These are phyloP conservation scores for Drosophila cognata DNA, from an alignment of 2,888 invertebrate genomes.

Conservation along the genomic window DNA sequence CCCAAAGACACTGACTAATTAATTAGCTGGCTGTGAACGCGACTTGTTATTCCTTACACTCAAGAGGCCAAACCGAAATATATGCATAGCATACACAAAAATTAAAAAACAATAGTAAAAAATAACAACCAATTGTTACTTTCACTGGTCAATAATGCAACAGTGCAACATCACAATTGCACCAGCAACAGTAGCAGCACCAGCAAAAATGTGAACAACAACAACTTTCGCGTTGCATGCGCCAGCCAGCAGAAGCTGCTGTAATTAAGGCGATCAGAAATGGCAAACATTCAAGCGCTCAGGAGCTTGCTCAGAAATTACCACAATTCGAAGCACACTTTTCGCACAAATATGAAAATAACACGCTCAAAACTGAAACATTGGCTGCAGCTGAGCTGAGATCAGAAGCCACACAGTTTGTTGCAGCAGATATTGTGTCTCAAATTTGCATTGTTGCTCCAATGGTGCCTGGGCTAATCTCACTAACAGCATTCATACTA, in stretches of 20 bases:
- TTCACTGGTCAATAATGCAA: slow-evolving; percentile 73
- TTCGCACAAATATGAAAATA: slow-evolving; percentile 68
- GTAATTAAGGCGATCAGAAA: slow-evolving; percentile 64
- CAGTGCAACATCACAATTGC: slow-evolving; percentile 49
- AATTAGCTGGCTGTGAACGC: slow-evolving; percentile 56
- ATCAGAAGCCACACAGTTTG: neutral
- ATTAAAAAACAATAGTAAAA: slow-evolving; percentile 10
- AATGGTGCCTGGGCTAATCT: slow-evolving; percentile 46
- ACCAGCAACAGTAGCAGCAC: slow-evolving; percentile 17
- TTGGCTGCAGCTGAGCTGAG: neutral
- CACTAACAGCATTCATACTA: slow-evolving; percentile 72
- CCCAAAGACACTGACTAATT: slow-evolving; percentile 29
- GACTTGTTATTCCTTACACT: neutral
- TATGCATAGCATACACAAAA: slow-evolving; percentile 6
- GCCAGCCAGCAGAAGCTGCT: slow-evolving; percentile 39
- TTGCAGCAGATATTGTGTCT: neutral
- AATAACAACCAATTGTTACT: slow-evolving; percentile 69
- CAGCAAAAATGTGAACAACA: slow-evolving; percentile 24
- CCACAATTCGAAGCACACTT: slow-evolving; percentile 59
- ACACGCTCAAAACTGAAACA: slow-evolving; percentile 16
- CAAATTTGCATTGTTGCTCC: slow-evolving; percentile 1
- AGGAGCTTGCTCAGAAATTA: slow-evolving; percentile 50
- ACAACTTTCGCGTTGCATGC: slow-evolving; percentile 64
- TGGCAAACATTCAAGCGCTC: slow-evolving; percentile 15
- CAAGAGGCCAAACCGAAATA: neutral